These are phyloP conservation scores for Euschistus heros DNA, from an alignment of 1,140 invertebrate species.

Conservation along the genomic window DNA sequence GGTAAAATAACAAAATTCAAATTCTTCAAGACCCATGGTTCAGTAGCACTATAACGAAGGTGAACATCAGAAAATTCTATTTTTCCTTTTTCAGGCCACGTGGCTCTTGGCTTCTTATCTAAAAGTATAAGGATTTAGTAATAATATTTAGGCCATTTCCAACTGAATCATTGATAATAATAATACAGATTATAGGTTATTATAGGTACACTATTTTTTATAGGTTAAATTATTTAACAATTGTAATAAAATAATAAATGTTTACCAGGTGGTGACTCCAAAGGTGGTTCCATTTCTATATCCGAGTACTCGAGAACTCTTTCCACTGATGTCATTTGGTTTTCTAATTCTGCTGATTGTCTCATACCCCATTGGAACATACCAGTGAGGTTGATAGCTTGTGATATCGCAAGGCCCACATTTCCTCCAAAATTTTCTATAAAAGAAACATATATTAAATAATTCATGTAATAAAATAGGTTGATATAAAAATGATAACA, in stretches of 20 bases:
- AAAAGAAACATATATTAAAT: neutral
- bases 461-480: neutral
- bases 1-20: constrained; percentile 36
- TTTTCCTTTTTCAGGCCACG: constrained; percentile 36
- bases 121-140: constrained; percentile 35
- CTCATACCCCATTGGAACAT: constrained; percentile 76
- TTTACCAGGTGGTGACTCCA: constrained; percentile 37
- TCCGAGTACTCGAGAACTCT: constrained; percentile 62
- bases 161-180: too few species aligned
- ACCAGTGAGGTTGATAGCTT: constrained; percentile 66
- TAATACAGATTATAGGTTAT: too few species aligned
- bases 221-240: neutral
- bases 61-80: constrained; percentile 52
- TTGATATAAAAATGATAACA: too few species aligned
- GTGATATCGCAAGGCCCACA: constrained; percentile 79
- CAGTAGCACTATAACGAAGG: constrained; percentile 50
- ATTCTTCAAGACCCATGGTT: constrained; percentile 54
- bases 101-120: constrained; percentile 33
- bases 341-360: constrained; percentile 57
- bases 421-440: constrained; percentile 42
- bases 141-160: too few species aligned
- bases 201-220: neutral
- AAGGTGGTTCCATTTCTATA: constrained; percentile 45
- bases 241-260: neutral
- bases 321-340: constrained; percentile 75